Base-by-base conservation (phyloP, 2,888 invertebrate genomes). In the Adela reaumurella region DNA sequence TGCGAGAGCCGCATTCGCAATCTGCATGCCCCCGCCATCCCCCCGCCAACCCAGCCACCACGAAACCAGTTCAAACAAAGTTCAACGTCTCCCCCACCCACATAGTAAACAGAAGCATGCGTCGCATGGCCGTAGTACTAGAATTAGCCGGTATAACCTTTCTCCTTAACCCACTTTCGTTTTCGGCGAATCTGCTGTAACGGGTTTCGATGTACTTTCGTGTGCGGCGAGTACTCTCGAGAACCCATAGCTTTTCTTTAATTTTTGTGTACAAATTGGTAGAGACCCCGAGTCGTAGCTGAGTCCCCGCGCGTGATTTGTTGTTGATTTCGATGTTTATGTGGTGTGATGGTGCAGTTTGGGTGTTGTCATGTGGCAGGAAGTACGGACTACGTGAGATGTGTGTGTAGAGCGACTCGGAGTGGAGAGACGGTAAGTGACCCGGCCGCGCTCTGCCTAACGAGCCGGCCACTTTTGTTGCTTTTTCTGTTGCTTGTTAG, bases 101-200 rank as follows among this genome's bases (percentile, higher is more conserved):
- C 70, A 73, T 76, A 70, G 77, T 78, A 78, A 78, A 78, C 77
- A 78, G 76, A 8, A 35, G 35, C 35, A 35, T 35, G 35, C 35
- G 35, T 35, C 14, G 35, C 35, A 35, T 35, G 35, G 14, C 6
- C n/a, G 35, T 35, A 14, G 35, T 35, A 8, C n/a, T 14, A 14
- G 8, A 35, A 14, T 4, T 35, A 14, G 35, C n/a, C n/a, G 35
- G 11, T 35, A 3, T 35, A 14, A 35, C 35, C 35, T 35, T 35
- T 35, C 35, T 24, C 35, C 8, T 8, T 35, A 35, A 14, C 3
- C 35, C 35, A 35, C 35, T 35, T 8, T 35, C 35, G 35, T 35
- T 35, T 35, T 35, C 35, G 35, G 35, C 35, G 35, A 35, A 35
- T 35, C 35, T 5, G 8, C 3, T 35, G 11, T 3, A 14, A 8